phyloP scores from a whole-genome alignment of 2,888 invertebrate genomes.

The Ischnus inquisitorius region DNA sequence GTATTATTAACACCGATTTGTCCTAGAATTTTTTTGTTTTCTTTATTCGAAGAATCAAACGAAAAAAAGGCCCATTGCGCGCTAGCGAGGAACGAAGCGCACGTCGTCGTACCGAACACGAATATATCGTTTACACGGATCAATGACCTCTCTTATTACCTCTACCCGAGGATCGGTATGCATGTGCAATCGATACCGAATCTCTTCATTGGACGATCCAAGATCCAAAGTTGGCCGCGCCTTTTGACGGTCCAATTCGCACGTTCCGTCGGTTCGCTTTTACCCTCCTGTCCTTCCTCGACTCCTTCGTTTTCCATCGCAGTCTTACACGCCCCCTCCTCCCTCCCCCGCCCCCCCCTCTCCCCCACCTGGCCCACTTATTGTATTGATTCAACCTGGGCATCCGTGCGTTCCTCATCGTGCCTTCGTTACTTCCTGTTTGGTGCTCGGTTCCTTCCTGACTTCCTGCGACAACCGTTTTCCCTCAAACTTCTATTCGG shows the following conservation, averaged over 20 bases:
- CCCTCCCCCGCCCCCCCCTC: constrained; percentile 69
- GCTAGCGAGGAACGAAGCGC: background rate
- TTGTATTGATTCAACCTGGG: constrained; percentile 84
- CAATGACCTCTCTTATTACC: constrained; percentile 51
- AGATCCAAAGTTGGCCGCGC: constrained; percentile 79
- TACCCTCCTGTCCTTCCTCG: constrained; percentile 1
- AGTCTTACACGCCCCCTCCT: constrained; percentile 78
- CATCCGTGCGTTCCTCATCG: constrained; percentile 61
- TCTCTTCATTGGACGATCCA: constrained; percentile 57
- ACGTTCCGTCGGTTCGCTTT: constrained; percentile 72
- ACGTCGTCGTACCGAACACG: background rate
- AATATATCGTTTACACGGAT: constrained; percentile 11
- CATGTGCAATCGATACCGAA: constrained; percentile 59
- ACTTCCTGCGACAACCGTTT: constrained; percentile 44
- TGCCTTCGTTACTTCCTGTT: constrained; percentile 65
- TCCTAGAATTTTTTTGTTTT: background rate
- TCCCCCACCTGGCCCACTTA: constrained; percentile 83
- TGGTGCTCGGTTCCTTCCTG: constrained; percentile 66
- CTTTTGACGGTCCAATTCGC: constrained; percentile 75
- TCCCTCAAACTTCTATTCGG: background rate
- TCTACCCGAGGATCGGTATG: constrained; percentile 45
- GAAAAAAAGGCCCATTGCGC: background rate
- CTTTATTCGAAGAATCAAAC: background rate
- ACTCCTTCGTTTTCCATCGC: constrained; percentile 66
- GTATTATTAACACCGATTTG: background rate